These are phyloP conservation scores for Himalopsyche tibetana DNA, from an alignment of 2,888 invertebrate genomes.

Conservation along the genomic window DNA sequence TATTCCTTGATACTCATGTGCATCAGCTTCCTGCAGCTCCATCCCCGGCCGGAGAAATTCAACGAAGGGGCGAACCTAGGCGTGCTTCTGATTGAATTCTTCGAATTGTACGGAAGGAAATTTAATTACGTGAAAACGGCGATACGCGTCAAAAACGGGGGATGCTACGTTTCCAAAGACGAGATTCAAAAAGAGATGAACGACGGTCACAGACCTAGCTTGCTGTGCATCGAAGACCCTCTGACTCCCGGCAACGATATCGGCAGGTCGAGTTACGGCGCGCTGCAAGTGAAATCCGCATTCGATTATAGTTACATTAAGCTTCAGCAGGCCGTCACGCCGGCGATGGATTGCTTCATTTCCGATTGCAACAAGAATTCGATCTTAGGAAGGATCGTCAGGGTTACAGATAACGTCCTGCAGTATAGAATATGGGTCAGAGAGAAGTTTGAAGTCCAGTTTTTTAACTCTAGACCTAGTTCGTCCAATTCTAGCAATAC, in stretches of 20 bases:
- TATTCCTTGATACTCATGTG: constrained; percentile 99
- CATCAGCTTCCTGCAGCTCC: constrained; percentile 96
- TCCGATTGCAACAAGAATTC: constrained; percentile 74
- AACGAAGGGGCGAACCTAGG: constrained; percentile 87
- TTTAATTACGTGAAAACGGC: constrained; percentile 97
- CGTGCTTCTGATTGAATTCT: constrained; percentile 96
- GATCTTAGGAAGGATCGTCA: constrained; percentile 92
- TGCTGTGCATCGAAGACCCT: constrained; percentile 98
- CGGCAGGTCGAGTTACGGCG: constrained; percentile 97
- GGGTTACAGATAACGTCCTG: constrained; percentile 94
- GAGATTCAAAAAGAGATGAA: constrained; percentile 94
- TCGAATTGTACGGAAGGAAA: constrained; percentile 97
- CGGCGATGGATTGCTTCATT: constrained; percentile 64
- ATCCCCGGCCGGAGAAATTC: constrained; percentile 88
- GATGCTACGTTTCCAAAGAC: constrained; percentile 95
- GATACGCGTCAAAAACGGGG: constrained; percentile 95
- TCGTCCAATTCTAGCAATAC: constrained; percentile 61
- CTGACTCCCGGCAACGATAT: constrained; percentile 97
- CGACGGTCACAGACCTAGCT: constrained; percentile 94
- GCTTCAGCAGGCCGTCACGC: constrained; percentile 85
- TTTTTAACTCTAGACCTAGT: constrained; percentile 54
- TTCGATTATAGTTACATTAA: constrained; percentile 97
- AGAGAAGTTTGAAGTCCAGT: constrained; percentile 68
- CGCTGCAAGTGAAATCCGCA: constrained; percentile 91
- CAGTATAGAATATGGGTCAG: constrained; percentile 77